Conservation (phyloP, 2,888 invertebrate species). For the Fragum whitleyi region DNA sequence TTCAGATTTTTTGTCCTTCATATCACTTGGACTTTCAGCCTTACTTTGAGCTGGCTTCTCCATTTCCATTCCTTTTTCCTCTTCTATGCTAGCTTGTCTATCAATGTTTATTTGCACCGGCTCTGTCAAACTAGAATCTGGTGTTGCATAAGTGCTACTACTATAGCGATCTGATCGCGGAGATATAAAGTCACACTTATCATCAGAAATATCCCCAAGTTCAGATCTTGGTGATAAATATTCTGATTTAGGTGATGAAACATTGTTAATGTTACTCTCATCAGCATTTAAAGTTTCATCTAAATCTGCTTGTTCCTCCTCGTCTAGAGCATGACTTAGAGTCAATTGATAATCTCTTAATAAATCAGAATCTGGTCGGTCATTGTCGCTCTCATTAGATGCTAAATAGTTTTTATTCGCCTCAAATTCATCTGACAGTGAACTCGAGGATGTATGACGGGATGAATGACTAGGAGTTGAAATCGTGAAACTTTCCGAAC, state of each 20-base stretch:
- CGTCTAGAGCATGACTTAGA: slow-evolving; percentile 74
- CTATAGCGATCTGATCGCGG: slow-evolving; percentile 60
- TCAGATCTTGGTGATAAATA: slow-evolving; percentile 58
- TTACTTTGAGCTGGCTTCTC: slow-evolving; percentile 12
- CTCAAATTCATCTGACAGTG: slow-evolving; percentile 69
- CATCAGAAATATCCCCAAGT: slow-evolving; percentile 52
- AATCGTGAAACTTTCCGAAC: slow-evolving; percentile 77
- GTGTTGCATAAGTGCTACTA: slow-evolving; percentile 77
- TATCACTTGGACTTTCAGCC: background rate
- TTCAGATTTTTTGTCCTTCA: slow-evolving; percentile 22
- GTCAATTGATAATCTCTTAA: slow-evolving; percentile 76
- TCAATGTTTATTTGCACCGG: slow-evolving; percentile 33
- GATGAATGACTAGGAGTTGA: slow-evolving; percentile 79
- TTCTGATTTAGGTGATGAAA: slow-evolving; percentile 46
- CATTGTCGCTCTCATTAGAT: slow-evolving; percentile 64
- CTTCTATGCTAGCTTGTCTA: slow-evolving; percentile 3
- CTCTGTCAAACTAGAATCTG: slow-evolving; percentile 70
- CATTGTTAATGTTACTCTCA: slow-evolving; percentile 28
- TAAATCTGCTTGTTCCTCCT: slow-evolving; percentile 65
- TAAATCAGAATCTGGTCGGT: slow-evolving; percentile 76
- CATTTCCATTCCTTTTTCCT: slow-evolving; percentile 24
- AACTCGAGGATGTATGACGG: slow-evolving; percentile 72
- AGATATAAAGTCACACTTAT: slow-evolving; percentile 44
- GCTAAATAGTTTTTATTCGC: slow-evolving; percentile 68
- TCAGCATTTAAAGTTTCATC: slow-evolving; percentile 70